Conservation (phyloP, 1,140 invertebrate species). For the Lutraria rhynchaena region DNA sequence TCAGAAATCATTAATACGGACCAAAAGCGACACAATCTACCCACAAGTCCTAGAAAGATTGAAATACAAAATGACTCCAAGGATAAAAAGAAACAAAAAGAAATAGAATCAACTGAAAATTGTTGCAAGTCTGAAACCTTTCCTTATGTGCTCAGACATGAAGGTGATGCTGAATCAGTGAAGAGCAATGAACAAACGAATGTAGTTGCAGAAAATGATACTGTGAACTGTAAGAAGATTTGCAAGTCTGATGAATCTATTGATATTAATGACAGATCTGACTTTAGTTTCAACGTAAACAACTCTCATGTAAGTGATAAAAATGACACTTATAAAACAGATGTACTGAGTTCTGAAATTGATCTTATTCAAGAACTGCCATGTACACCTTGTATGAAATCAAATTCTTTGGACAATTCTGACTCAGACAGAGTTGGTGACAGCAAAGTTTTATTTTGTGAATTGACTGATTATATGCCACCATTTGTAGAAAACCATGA, state of each 20-base stretch:
- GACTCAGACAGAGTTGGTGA: too few relatives aligned
- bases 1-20: constrained; percentile 72
- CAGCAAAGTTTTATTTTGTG: too few relatives aligned
- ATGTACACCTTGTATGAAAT: too few relatives aligned
- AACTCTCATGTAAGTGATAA: not conserved
- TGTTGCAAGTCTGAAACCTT: not conserved
- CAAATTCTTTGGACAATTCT: too few relatives aligned
- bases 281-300: not conserved
- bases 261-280: not conserved
- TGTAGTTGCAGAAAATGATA: not conserved
- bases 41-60: not conserved
- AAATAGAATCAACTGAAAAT: too few relatives aligned
- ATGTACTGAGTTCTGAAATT: not conserved
- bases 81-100: not conserved
- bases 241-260: not conserved
- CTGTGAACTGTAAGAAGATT: too few relatives aligned
- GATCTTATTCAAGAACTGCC: not conserved
- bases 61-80: not conserved
- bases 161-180: not conserved
- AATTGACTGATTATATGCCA: too few relatives aligned
- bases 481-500: too few relatives aligned
- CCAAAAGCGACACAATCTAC: not conserved
- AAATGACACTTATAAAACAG: not conserved
- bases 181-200: not conserved
- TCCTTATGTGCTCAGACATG: not conserved